A percentile compares a stretch with the other conserved stretches of the same genome.
phyloP scores from a whole-genome alignment of 2,113 vertebrate species.

The Meles meles region DNA sequence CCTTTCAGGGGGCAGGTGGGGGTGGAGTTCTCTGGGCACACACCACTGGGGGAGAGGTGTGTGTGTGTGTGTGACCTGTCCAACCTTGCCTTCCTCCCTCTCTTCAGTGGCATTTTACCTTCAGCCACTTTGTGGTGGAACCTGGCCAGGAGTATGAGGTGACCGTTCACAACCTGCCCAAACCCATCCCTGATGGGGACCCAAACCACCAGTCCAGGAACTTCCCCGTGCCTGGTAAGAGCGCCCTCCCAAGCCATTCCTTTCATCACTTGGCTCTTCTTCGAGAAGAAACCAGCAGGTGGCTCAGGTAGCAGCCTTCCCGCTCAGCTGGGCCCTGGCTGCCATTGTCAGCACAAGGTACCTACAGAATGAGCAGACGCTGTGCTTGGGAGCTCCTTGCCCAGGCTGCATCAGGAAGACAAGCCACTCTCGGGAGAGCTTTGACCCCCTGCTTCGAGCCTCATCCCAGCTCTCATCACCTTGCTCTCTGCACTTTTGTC shows the following conservation, averaged over 20 bases:
- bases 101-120: constrained; percentile 84
- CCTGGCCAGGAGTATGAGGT: constrained; percentile 83
- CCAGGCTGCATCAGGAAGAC: background rate
- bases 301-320: background rate
- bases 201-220: constrained; percentile 72
- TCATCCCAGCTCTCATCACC: rapidly evolving
- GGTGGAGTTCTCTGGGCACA: background rate
- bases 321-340: too few species aligned
- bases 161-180: constrained; percentile 84
- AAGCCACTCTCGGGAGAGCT: background rate
- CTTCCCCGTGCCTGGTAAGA: constrained; percentile 80
- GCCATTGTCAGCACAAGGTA: background rate
- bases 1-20: rapidly evolving
- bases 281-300: background rate
- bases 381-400: background rate
- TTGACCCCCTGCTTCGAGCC: background rate
- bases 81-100: background rate
- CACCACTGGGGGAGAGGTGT: background rate
- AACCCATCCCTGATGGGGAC: constrained; percentile 77
- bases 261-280: background rate
- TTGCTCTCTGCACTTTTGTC: background rate
- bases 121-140: constrained; percentile 83
- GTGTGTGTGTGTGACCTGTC: background rate
- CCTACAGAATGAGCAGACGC: background rate
- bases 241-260: background rate